Base-by-base conservation (phyloP, 2,888 invertebrate genomes). In the Rhimphoctona megacephalus region DNA sequence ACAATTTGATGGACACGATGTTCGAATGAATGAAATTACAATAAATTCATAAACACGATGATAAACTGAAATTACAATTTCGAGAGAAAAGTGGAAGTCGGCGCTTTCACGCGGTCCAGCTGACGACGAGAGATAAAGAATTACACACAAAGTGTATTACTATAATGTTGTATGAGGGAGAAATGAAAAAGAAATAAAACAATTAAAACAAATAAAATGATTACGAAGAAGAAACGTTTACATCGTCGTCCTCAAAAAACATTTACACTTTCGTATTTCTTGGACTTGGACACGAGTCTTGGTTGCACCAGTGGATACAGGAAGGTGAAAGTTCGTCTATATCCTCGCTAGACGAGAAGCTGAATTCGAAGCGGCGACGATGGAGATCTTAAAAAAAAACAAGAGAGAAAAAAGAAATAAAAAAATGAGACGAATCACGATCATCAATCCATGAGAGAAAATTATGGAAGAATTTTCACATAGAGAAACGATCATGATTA, bases 301-400 rank as follows among this genome's bases (percentile, higher is more conserved):
- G 36, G 66, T 64, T 85, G 70, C 67, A 67, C 36, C 74, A 30
- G 46, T 74, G 43, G 33, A 33, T 25, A 76, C 80, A 83, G 83
- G 70, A 83, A 83, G 85, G 85, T 86, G 83, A 86, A 86, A 86
- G 85, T 86, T 86, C 85, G 85, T 83, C 64, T 14, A 57, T 73
- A 78, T 81, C 70, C 54, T 78, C 46, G 54, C 81, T 77, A 52
- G 67, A 61, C 73, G 67, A 67, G 30, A 69, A 36, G 67, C n/a
- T 64, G 52, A 30, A 77, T 81, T 81, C 57, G 66, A 66, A 67
- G 67, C 11, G 43, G 14, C 33, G 43, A 22, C 61, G 70, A 80
- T 80, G 61, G 80, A 80, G 49, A 80, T 80, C 61, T 73, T 19
- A 78, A 49, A 17, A 52, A 36, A 43, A 57, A 25, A 43, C 36